Conservation (phyloP, 2,888 invertebrate species). For the Hypselothyrea guttata region DNA sequence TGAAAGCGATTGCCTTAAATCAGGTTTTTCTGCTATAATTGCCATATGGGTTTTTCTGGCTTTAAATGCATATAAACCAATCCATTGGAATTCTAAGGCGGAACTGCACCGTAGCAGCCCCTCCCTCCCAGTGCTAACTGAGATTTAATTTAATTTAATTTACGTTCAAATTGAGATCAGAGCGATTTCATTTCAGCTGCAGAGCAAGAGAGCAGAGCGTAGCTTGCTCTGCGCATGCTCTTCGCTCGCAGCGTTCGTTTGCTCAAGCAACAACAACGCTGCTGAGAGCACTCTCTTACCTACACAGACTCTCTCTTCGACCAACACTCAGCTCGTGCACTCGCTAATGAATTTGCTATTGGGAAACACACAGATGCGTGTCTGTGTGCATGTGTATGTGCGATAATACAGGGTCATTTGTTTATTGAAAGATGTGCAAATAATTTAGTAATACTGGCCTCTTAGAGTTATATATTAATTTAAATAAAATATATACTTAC, state of each 20-base stretch:
- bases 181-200: constrained; percentile 13
- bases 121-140: neutral
- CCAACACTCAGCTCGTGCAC: constrained; percentile 11
- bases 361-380: constrained; percentile 22
- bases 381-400: too few relatives aligned
- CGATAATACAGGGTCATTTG: too few relatives aligned
- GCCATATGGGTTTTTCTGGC: too few relatives aligned
- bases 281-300: constrained; percentile 7
- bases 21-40: too few relatives aligned
- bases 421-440: too few relatives aligned
- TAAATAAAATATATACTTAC: too few relatives aligned
- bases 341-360: constrained; percentile 31
- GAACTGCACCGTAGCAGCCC: neutral
- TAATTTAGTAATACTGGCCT: too few relatives aligned
- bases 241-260: constrained; percentile 6
- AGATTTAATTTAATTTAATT: constrained; percentile 30
- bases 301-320: constrained; percentile 1
- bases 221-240: constrained; percentile 8
- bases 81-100: constrained; percentile 13
- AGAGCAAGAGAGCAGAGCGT: constrained; percentile 1
- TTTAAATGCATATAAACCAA: neutral
- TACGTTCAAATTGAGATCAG: constrained; percentile 26
- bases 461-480: too few relatives aligned
- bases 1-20: too few relatives aligned
- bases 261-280: too few relatives aligned